Evolutionary conservation across 2,797 vertebrate species (phyloP).

Genomic region (Enteromius trimaculatus): DNA sequence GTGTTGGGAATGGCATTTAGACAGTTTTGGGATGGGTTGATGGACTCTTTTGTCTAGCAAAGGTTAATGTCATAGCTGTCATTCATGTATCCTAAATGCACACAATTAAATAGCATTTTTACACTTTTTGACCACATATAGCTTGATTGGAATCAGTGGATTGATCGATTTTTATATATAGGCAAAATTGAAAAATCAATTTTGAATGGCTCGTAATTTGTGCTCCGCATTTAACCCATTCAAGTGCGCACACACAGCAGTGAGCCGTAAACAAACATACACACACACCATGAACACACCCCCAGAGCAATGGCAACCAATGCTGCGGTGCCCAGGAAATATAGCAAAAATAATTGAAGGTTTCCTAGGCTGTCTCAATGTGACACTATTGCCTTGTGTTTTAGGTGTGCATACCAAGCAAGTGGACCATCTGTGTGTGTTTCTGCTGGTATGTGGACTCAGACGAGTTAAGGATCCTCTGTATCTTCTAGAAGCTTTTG

Average conservation of each 20-base stretch:
- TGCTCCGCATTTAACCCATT: no score
- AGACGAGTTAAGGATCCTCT: conserved; percentile 93
- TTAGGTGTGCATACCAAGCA: conserved; percentile 46
- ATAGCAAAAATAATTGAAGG: not conserved
- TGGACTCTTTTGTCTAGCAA: not conserved
- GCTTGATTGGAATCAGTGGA: not conserved
- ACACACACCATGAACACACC: no score
- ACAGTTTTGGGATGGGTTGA: not conserved
- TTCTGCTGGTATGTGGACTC: conserved; percentile 92
- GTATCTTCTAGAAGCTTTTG: conserved; percentile 85
- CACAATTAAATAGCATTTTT: not conserved
- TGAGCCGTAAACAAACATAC: no score
- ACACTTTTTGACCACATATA: not conserved
- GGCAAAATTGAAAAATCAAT: not conserved
- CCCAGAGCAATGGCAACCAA: no score
- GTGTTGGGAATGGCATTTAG: not conserved
- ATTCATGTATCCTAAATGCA: not conserved
- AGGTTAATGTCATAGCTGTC: not conserved
- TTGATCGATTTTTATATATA: no score
- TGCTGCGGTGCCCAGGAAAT: not conserved
- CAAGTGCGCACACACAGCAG: no score
- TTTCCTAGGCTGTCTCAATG: not conserved
- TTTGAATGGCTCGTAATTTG: no score
- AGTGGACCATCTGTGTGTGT: conserved; percentile 72
- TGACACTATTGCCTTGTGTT: conserved; percentile 3